Conservation (phyloP, 2,797 vertebrate genomes). For the Mormyrops attenuatus region DNA sequence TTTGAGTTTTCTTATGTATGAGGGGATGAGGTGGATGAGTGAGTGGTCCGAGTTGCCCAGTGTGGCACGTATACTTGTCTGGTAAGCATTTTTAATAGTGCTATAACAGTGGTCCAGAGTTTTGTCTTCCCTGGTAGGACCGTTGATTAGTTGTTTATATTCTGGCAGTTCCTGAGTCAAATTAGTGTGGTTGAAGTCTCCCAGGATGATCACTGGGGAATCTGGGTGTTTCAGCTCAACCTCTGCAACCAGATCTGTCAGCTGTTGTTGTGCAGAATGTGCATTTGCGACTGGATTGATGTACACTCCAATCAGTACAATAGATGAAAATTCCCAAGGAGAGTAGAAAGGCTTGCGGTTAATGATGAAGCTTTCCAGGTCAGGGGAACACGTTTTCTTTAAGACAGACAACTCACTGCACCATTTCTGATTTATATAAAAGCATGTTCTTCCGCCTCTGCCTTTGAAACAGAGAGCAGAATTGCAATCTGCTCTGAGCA, state of each 20-base stretch:
- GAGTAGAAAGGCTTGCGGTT: background rate
- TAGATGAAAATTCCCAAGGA: background rate
- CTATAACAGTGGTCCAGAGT: background rate
- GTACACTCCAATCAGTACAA: background rate
- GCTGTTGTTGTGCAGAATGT: too few species aligned
- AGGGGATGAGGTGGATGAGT: background rate
- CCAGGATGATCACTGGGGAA: background rate
- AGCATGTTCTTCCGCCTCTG: background rate
- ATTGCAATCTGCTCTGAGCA: background rate
- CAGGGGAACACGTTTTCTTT: background rate
- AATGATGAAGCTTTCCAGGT: background rate
- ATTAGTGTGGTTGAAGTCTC: background rate
- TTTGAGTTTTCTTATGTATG: background rate
- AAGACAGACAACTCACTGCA: background rate
- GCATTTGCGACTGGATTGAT: too few species aligned
- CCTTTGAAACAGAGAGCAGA: background rate
- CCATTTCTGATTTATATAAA: background rate
- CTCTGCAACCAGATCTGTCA: too few species aligned
- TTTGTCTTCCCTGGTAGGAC: background rate
- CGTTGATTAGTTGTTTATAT: background rate
- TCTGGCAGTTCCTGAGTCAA: background rate
- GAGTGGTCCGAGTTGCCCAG: background rate
- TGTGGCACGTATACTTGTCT: background rate
- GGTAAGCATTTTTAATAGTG: background rate
- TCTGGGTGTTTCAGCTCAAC: background rate